phyloP scores from a whole-genome alignment of 2,113 vertebrate species.

The Oncorhynchus tshawytscha region DNA sequence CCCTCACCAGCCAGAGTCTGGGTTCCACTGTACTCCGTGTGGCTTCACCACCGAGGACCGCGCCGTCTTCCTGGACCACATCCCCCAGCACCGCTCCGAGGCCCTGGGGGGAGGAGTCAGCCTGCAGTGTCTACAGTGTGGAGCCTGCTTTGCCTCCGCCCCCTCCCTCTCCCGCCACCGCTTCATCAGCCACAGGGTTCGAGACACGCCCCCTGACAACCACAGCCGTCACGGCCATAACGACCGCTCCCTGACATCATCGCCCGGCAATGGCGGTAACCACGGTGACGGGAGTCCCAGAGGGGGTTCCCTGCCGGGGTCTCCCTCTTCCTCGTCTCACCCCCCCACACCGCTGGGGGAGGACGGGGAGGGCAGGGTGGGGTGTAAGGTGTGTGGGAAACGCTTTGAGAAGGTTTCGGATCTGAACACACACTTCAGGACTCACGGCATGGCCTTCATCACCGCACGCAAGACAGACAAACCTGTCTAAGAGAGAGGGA shows the following conservation, averaged over 20 bases:
- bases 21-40: constrained; percentile 77
- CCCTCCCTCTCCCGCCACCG: constrained; percentile 86
- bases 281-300: constrained; percentile 33
- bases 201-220: constrained; percentile 47
- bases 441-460: constrained; percentile 97
- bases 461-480: constrained; percentile 80
- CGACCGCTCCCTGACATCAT: constrained; percentile 8
- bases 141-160: constrained; percentile 87
- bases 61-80: constrained; percentile 72
- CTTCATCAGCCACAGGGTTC: constrained; percentile 91
- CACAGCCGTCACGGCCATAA: constrained; percentile 8
- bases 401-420: constrained; percentile 83
- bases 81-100: constrained; percentile 78
- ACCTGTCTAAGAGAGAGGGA: constrained; percentile 24
- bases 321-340: constrained; percentile 41
- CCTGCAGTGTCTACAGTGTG: constrained; percentile 89
- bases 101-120: constrained; percentile 59
- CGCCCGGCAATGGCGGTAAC: constrained; percentile 27
- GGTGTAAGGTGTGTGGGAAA: constrained; percentile 87
- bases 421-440: constrained; percentile 94
- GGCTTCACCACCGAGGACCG: constrained; percentile 74
- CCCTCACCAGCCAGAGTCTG: constrained; percentile 48
- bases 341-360: constrained; percentile 44
- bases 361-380: constrained; percentile 68
- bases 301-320: constrained; percentile 55